These are phyloP conservation scores for Nipponacmea schrenckii DNA, from an alignment of 2,888 invertebrate genomes.

Conservation along the genomic window DNA sequence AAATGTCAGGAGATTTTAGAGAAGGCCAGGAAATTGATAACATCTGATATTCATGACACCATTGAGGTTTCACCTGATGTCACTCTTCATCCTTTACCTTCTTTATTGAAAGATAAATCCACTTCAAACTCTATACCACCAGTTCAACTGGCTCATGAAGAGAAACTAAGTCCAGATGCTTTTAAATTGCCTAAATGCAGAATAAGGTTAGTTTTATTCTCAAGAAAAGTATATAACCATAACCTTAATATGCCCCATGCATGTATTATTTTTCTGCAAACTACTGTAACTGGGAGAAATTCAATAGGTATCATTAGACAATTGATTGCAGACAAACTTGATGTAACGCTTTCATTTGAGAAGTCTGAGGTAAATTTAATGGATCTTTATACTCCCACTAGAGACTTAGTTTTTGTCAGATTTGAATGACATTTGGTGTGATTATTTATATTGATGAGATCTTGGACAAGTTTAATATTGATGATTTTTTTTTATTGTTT, in stretches of 20 bases:
- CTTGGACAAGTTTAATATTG: too few relatives aligned
- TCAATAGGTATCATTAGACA: not conserved
- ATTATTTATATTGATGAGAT: too few relatives aligned
- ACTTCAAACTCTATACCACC: conserved; percentile 42
- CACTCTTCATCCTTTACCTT: conserved; percentile 46
- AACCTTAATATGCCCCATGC: too few relatives aligned
- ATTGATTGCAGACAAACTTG: not conserved
- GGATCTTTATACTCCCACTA: too few relatives aligned
- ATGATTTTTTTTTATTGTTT: too few relatives aligned
- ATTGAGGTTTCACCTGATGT: conserved; percentile 58
- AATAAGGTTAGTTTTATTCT: conserved; percentile 69
- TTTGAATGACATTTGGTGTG: too few relatives aligned
- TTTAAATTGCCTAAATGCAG: conserved; percentile 71
- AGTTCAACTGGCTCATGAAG: conserved; percentile 43
- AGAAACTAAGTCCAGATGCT: conserved; percentile 52
- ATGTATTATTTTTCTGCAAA: too few relatives aligned
- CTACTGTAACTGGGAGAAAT: not conserved
- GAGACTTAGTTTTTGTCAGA: too few relatives aligned
- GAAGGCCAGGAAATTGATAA: conserved; percentile 79
- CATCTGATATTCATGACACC: conserved; percentile 82
- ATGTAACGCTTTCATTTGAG: not conserved
- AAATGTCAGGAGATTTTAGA: conserved; percentile 79
- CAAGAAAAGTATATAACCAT: not conserved
- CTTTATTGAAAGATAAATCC: conserved; percentile 35
- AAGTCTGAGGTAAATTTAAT: too few relatives aligned